Conservation (phyloP, 2,888 invertebrate species). For the Heliconius erato region DNA sequence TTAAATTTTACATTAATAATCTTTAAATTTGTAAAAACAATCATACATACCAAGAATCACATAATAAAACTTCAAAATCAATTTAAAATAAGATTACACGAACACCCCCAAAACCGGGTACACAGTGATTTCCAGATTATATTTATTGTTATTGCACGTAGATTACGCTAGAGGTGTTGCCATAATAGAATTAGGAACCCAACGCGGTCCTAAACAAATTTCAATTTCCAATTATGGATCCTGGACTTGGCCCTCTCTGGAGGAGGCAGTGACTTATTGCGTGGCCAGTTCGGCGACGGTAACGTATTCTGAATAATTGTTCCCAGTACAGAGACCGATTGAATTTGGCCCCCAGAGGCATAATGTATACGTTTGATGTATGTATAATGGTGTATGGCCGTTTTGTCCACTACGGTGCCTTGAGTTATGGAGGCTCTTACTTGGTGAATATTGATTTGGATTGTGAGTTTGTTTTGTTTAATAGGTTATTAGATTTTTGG, state of each 20-base stretch:
- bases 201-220: conserved; percentile 83
- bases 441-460: not conserved
- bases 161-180: conserved; percentile 73
- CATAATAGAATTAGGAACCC: conserved; percentile 80
- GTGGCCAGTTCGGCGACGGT: conserved; percentile 67
- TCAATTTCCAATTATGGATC: conserved; percentile 83
- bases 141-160: conserved; percentile 79
- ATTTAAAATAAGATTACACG: conserved; percentile 44
- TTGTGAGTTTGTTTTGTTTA: not conserved
- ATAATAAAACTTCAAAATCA: conserved; percentile 34
- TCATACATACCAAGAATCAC: conserved; percentile 11
- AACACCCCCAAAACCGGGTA: conserved; percentile 33
- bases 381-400: conserved; percentile 35
- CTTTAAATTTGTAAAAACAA: no score
- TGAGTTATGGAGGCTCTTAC: conserved; percentile 5
- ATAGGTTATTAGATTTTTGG: not conserved
- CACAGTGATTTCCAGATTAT: conserved; percentile 65
- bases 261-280: conserved; percentile 80
- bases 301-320: conserved; percentile 82
- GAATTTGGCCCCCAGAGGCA: conserved; percentile 68
- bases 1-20: not conserved
- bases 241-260: conserved; percentile 69
- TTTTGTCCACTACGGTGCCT: conserved; percentile 17
- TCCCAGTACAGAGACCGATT: conserved; percentile 66
- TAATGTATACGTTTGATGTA: conserved; percentile 64